Conservation (phyloP, 2,888 invertebrate species). For the Petrolisthes manimaculis region DNA sequence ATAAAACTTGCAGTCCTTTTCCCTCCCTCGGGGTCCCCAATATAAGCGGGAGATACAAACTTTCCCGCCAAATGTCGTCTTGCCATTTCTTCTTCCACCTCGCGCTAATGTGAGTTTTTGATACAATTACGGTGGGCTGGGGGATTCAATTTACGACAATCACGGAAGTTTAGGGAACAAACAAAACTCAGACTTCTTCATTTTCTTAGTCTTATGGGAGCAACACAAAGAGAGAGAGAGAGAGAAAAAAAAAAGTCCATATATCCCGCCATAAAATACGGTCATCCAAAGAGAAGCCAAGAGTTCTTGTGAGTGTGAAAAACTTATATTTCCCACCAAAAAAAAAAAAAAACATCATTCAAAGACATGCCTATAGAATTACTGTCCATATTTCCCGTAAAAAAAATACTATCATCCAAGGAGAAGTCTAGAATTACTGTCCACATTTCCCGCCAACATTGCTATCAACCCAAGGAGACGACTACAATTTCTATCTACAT, state of each 20-base stretch:
- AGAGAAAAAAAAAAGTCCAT: background rate
- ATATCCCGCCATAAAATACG: background rate
- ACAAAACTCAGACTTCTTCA: background rate
- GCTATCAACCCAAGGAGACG: too few species aligned
- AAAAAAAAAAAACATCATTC: background rate
- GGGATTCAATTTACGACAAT: slow-evolving; percentile 19
- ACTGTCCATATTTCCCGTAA: too few species aligned
- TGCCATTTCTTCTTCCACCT: slow-evolving; percentile 32
- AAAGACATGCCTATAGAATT: too few species aligned
- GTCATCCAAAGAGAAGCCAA: too few species aligned
- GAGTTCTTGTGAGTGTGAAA: too few species aligned
- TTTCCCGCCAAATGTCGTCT: slow-evolving; percentile 43
- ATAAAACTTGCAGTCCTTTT: slow-evolving; percentile 32
- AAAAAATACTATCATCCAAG: too few species aligned
- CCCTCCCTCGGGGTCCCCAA: slow-evolving; percentile 26
- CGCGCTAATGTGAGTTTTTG: slow-evolving; percentile 43
- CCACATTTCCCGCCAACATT: too few species aligned
- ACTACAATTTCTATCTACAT: too few species aligned
- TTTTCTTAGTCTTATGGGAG: background rate
- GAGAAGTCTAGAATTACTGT: too few species aligned
- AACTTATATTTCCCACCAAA: background rate
- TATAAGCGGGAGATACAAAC: slow-evolving; percentile 38
- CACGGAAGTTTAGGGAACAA: slow-evolving; percentile 3
- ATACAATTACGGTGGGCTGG: slow-evolving; percentile 24
- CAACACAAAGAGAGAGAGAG: background rate